Percentiles rank a stretch among this genome's conserved stretches.
These are phyloP conservation scores for Cantharis lateralis DNA, from an alignment of 2,888 invertebrate species.

Conservation along the genomic window DNA sequence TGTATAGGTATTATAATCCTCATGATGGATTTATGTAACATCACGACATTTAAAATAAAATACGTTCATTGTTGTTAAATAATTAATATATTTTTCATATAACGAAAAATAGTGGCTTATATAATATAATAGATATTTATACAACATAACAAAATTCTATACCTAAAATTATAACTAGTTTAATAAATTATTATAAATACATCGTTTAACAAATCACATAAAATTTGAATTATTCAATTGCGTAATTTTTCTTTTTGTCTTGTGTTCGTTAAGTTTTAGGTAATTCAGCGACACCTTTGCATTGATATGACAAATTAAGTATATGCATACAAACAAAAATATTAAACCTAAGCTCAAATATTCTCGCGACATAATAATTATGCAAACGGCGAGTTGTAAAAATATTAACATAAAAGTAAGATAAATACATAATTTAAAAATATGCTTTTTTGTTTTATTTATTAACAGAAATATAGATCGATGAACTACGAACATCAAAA, in stretches of 20 bases:
- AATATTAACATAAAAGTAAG: not conserved
- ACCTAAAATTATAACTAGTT: not conserved
- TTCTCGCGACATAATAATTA: not conserved
- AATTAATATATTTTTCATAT: constrained; percentile 1
- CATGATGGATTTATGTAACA: not conserved
- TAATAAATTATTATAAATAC: not conserved
- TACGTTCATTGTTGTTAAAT: not conserved
- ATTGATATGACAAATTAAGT: not conserved
- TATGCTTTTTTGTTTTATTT: not conserved
- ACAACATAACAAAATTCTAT: not conserved
- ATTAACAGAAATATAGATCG: not conserved
- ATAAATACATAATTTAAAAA: not conserved
- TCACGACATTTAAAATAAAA: not conserved
- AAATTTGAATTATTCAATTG: not conserved
- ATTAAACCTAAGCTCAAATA: not conserved
- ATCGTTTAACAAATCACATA: not conserved
- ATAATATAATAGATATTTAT: not conserved
- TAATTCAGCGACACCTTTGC: not conserved
- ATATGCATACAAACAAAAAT: not conserved
- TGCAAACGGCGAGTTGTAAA: not conserved
- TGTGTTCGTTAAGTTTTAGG: not conserved
- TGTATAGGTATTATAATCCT: no score
- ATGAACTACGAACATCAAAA: not conserved
- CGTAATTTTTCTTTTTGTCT: not conserved
- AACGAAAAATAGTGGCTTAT: not conserved